These are phyloP conservation scores for Rhagonycha fulva DNA, from an alignment of 2,888 invertebrate species.

Conservation along the genomic window DNA sequence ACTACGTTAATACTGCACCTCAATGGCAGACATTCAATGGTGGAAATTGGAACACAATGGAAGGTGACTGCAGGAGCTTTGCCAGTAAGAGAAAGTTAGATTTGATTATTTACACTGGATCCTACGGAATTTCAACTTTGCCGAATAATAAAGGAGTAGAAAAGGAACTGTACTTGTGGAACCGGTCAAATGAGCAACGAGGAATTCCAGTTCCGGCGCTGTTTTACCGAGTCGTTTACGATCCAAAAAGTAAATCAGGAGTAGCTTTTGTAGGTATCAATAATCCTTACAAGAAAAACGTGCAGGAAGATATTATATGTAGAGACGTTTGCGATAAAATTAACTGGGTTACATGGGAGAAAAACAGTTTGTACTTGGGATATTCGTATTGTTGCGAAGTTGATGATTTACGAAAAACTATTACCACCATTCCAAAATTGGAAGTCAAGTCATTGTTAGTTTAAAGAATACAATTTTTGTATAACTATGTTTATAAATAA, in stretches of 20 bases:
- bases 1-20: constrained; percentile 67
- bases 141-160: constrained; percentile 51
- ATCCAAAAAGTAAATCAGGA: constrained; percentile 57
- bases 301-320: constrained; percentile 39
- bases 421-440: constrained; percentile 61
- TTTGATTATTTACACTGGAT: constrained; percentile 63
- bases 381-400: constrained; percentile 67
- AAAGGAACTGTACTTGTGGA: constrained; percentile 45
- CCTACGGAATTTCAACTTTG: constrained; percentile 62
- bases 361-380: constrained; percentile 59
- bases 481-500: background rate
- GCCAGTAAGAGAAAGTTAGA: constrained; percentile 49
- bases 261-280: constrained; percentile 66
- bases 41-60: constrained; percentile 61
- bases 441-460: constrained; percentile 55
- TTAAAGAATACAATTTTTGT: constrained; percentile 7
- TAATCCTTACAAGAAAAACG: constrained; percentile 57
- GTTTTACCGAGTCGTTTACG: constrained; percentile 66
- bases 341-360: constrained; percentile 64
- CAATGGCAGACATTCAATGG: constrained; percentile 70
- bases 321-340: constrained; percentile 60
- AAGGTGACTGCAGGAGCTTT: constrained; percentile 56
- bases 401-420: constrained; percentile 59
- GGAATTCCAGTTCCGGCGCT: constrained; percentile 60
- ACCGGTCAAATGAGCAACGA: constrained; percentile 35